phyloP scores from a whole-genome alignment of 2,797 vertebrate species.

The Ptychobarbus kaznakovi region DNA sequence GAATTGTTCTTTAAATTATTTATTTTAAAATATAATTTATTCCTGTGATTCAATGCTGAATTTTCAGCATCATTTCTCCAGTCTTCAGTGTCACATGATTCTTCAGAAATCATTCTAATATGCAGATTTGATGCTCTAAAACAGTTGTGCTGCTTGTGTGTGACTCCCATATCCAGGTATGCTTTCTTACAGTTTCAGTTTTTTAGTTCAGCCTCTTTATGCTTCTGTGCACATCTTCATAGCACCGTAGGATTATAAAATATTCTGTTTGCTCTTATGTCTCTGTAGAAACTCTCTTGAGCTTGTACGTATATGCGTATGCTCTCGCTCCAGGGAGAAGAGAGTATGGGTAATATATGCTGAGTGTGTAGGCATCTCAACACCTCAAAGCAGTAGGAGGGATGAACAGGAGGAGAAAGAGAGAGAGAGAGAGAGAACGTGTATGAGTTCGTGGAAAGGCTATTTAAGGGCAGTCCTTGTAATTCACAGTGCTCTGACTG shows the following conservation, averaged over 20 bases:
- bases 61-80: background rate
- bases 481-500: slow-evolving; percentile 72
- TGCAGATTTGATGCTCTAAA: background rate
- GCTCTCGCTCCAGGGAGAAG: slow-evolving; percentile 10
- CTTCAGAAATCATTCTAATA: background rate
- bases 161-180: background rate
- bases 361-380: slow-evolving; percentile 71
- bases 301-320: slow-evolving; percentile 1
- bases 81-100: background rate
- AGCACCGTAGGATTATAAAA: background rate
- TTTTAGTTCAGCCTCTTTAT: background rate
- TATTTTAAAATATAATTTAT: background rate
- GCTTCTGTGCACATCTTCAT: background rate
- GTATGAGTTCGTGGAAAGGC: slow-evolving; percentile 48
- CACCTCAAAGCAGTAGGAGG: slow-evolving; percentile 67
- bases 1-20: no score
- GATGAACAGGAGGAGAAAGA: slow-evolving; percentile 40
- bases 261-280: slow-evolving; percentile 37
- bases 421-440: slow-evolving; percentile 37
- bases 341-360: slow-evolving; percentile 42
- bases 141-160: background rate
- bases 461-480: slow-evolving; percentile 75
- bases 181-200: background rate
- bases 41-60: background rate
- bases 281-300: slow-evolving; percentile 14